Conservation (phyloP, 2,888 invertebrate species). For the Trichacis sp. region DNA sequence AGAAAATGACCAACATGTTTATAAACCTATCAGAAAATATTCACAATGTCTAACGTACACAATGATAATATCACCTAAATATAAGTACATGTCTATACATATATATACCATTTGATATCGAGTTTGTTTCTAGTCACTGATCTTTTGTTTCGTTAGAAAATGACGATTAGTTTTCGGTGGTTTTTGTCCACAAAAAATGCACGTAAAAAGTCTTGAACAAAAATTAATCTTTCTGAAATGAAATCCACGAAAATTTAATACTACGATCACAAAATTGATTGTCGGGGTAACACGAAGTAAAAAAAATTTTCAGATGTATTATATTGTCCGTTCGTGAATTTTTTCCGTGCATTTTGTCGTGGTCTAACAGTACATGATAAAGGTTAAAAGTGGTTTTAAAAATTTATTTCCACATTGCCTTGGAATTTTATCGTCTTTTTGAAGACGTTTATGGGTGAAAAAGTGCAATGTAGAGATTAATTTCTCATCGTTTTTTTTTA, state of each 20-base stretch:
- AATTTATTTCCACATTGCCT: no score
- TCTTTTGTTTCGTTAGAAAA: slow-evolving; percentile 14
- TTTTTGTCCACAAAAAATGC: not conserved
- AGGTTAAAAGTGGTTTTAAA: no score
- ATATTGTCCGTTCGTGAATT: no score
- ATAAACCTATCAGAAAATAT: slow-evolving; percentile 66
- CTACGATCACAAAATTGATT: slow-evolving; percentile 14
- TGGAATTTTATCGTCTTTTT: no score
- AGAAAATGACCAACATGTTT: slow-evolving; percentile 56
- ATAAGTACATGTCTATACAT: slow-evolving; percentile 37
- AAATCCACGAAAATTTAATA: no score
- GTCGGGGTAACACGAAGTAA: slow-evolving; percentile 8
- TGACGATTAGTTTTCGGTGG: slow-evolving; percentile 13
- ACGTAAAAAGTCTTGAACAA: slow-evolving; percentile 5
- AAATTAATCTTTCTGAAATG: slow-evolving; percentile 18
- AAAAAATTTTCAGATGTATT: slow-evolving; percentile 11
- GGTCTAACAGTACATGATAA: no score
- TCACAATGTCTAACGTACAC: slow-evolving; percentile 65
- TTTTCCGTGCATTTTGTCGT: no score
- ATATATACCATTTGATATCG: slow-evolving; percentile 37
- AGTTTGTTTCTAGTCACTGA: slow-evolving; percentile 16
- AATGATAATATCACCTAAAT: slow-evolving; percentile 32
- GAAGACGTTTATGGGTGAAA: no score
- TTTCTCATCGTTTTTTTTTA: no score
- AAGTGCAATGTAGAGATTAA: no score